phyloP scores from a whole-genome alignment of 2,797 vertebrate species.

The Rhinichthys osculus region DNA sequence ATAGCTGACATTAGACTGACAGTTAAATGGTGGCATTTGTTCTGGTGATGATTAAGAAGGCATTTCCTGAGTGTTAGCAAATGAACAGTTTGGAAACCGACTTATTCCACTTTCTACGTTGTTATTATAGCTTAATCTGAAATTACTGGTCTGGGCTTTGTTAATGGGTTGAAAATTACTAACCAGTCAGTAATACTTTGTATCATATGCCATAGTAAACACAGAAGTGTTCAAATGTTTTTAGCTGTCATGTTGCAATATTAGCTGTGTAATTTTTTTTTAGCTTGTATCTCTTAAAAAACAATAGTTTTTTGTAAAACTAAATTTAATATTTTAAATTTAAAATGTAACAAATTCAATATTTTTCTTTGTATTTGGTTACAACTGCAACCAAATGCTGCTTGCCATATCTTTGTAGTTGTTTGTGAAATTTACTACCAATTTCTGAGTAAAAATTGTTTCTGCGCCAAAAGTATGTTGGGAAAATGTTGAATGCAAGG shows the following conservation, averaged over 20 bases:
- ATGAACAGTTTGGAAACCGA: slow-evolving; percentile 20
- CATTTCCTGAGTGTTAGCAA: slow-evolving; percentile 30
- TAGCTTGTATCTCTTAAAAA: no score
- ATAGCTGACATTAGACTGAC: slow-evolving; percentile 40
- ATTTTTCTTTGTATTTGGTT: no score
- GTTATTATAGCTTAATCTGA: slow-evolving; percentile 8
- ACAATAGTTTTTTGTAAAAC: neutral
- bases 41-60: slow-evolving; percentile 34
- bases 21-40: slow-evolving; percentile 37
- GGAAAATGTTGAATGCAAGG: neutral
- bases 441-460: no score
- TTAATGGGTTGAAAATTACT: slow-evolving; percentile 32
- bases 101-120: neutral
- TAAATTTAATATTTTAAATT: no score
- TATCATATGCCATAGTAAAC: neutral
- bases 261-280: neutral
- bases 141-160: neutral
- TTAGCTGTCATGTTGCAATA: neutral
- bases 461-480: neutral
- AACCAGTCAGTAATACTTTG: slow-evolving; percentile 6
- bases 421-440: no score
- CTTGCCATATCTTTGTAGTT: no score
- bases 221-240: neutral
- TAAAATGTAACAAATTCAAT: neutral
- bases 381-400: no score